Conservation (phyloP, 2,797 vertebrate species). For the Sebastes trivittatus region DNA sequence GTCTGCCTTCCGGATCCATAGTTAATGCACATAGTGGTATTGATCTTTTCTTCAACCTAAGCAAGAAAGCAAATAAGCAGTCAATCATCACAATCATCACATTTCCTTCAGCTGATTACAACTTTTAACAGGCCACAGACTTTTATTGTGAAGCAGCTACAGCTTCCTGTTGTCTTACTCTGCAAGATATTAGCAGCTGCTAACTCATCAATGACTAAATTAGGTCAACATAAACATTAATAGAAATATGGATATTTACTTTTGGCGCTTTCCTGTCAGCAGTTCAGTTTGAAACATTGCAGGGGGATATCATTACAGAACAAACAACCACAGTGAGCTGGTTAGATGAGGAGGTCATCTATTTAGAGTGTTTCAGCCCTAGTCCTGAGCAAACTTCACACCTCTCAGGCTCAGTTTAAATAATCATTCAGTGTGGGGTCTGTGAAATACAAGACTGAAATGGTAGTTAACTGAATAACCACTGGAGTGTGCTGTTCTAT, state of each 20-base stretch:
- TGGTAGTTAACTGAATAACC: slow-evolving; percentile 1
- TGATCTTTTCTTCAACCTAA: background rate
- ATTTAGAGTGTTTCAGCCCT: background rate
- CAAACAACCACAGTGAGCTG: background rate
- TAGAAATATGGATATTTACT: background rate
- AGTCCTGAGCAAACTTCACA: background rate
- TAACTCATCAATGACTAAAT: background rate
- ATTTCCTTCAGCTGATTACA: no score
- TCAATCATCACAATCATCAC: no score
- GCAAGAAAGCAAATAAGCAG: no score
- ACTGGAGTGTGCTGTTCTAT: slow-evolving; percentile 15
- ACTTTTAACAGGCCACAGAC: background rate
- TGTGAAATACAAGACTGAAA: background rate
- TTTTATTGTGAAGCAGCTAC: background rate
- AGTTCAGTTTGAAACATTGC: background rate
- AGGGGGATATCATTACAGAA: background rate
- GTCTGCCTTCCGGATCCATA: no score
- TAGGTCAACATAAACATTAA: background rate
- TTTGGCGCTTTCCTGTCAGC: background rate
- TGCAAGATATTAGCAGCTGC: background rate
- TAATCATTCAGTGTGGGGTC: background rate
- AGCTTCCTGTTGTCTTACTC: background rate
- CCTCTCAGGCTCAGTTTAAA: background rate
- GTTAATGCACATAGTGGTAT: no score
- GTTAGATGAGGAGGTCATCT: background rate